These are phyloP conservation scores for Coptodon bakossiorum DNA, from an alignment of 2,113 vertebrate species.

Conservation along the genomic window DNA sequence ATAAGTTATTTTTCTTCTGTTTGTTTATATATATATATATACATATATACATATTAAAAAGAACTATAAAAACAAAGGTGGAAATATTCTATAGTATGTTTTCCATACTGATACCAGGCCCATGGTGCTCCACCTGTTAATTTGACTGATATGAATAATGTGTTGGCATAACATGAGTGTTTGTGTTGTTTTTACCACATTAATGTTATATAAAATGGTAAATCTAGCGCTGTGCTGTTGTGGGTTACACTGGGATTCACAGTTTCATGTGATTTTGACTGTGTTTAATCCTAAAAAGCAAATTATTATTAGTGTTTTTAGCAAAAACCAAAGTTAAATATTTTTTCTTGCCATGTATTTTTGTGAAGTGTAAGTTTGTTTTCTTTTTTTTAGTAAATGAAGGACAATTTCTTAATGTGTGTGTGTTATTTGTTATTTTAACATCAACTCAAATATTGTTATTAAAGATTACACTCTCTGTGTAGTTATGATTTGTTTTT, in stretches of 20 bases:
- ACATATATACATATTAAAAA: too few relatives aligned
- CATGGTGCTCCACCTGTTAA: not conserved
- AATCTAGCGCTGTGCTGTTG: not conserved
- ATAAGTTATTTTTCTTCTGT: constrained; percentile 6
- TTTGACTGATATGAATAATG: not conserved
- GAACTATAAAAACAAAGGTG: not conserved
- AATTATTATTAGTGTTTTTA: not conserved
- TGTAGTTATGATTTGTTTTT: not conserved
- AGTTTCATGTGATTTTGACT: not conserved
- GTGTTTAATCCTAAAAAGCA: not conserved
- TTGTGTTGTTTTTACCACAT: not conserved
- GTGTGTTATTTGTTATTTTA: not conserved
- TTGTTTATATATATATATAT: not conserved
- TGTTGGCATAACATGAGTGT: not conserved
- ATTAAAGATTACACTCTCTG: not conserved
- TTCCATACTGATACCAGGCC: not conserved
- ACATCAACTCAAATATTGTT: not conserved
- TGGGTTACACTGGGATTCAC: not conserved
- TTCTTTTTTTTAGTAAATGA: not conserved
- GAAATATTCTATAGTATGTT: not conserved
- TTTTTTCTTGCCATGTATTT: not conserved
- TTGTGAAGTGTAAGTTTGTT: not conserved
- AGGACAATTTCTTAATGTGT: not conserved
- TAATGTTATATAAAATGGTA: not conserved
- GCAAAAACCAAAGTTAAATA: not conserved